Base-by-base conservation (phyloP, 2,797 vertebrate species). In the Tauraco hartlaubi region DNA sequence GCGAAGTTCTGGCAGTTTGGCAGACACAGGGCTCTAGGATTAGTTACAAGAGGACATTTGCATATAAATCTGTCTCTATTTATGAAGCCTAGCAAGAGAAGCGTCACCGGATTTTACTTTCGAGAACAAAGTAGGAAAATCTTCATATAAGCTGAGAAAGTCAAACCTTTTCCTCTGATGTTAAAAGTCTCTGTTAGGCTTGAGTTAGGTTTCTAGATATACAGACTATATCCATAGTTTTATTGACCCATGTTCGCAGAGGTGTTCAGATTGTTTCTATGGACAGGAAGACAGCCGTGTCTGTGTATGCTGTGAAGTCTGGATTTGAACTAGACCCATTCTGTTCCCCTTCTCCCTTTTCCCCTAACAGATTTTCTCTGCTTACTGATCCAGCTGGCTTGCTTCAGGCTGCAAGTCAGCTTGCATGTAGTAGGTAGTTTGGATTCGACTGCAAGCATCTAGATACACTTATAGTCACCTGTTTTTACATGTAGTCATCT, bases 1-100 rank as follows among this genome's bases (percentile, higher is more conserved):
- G 90, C 1, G 16, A 92, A 92, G 61, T 66, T 86, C 91, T 92
- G 82, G 28, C 87, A 86, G 91, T 81, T 94, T 94, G 96, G 93
- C 91, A 96, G 64, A 35, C 20, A 22, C 11, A 20, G 56, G 68
- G 22, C 39, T 92, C 87, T 64, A 61, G 52, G 77, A 92, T 88
- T 87, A 77, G 83, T 86, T 88, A 67, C 55, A 79, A 94, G 77
- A 79, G 46, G 33, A 61, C 25, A 92, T 94, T 88, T 94, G 73
- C 83, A 73, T 87, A 62, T 82, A 84, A 90, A 86, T 88, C 88
- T 92, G 72, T 83, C 51, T 76, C 52, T 73, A 9, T 90, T 91
- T 94, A 54, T 73, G 67, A 88, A 87, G 35, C 44, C 48, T 79
- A 44, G 72, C 28, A 64, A 46, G 68, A 82, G 43, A 94, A 86